Conservation (phyloP, 2,888 invertebrate species). For the Hydroisotoma schaefferi region DNA sequence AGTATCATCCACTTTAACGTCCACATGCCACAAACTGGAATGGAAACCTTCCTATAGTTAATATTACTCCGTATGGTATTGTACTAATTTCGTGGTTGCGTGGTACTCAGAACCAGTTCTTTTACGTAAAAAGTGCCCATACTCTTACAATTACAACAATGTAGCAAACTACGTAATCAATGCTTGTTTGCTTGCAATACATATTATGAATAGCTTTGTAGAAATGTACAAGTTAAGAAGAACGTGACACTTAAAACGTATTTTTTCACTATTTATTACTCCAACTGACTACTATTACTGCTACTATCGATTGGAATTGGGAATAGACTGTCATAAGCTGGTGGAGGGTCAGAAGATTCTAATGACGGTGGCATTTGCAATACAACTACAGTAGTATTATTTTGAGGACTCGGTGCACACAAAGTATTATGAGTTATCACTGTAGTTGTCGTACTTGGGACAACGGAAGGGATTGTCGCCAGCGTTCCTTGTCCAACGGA, state of each 20-base stretch:
- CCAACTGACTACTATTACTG: too few species aligned
- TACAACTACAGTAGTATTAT: neutral
- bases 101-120: constrained; percentile 2
- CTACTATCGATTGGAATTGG: constrained; percentile 16
- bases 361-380: neutral
- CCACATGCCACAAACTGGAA: neutral
- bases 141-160: neutral
- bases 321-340: constrained; percentile 35
- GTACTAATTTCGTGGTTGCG: too few species aligned
- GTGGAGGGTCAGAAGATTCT: constrained; percentile 33
- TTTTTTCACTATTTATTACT: too few species aligned
- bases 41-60: neutral
- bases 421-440: constrained; percentile 33
- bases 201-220: too few species aligned
- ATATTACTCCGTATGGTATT: too few species aligned
- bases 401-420: constrained; percentile 1
- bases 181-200: neutral
- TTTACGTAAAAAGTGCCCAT: neutral
- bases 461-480: neutral
- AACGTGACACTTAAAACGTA: too few species aligned
- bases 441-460: constrained; percentile 27
- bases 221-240: too few species aligned
- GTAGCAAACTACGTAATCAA: constrained; percentile 4
- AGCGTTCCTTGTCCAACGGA: constrained; percentile 5
- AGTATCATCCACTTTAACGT: neutral